phyloP scores from a whole-genome alignment of 2,797 vertebrate genomes.

The Emys orbicularis region DNA sequence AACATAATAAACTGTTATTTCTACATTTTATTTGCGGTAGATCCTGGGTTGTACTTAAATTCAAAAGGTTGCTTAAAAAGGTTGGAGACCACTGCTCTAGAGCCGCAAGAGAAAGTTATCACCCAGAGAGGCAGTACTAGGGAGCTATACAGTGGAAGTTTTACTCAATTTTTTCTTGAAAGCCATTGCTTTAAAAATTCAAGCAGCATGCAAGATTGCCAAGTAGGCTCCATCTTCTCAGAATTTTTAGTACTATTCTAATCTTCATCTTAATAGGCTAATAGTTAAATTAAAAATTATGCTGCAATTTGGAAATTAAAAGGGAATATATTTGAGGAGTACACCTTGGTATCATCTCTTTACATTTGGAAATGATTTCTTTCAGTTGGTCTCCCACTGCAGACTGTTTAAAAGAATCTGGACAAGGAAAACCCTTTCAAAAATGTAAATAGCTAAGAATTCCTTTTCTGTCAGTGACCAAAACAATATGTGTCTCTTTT shows the following conservation, averaged over 20 bases:
- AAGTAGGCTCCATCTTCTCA: neutral
- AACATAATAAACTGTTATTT: too few species aligned
- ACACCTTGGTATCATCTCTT: neutral
- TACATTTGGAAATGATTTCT: neutral
- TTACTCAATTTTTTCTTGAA: rapidly evolving
- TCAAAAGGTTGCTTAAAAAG: too few species aligned
- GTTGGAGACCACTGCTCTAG: neutral
- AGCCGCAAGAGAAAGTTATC: neutral
- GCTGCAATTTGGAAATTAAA: neutral
- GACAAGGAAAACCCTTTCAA: too few species aligned
- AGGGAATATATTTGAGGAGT: neutral
- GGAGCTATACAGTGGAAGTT: neutral
- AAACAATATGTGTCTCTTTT: neutral
- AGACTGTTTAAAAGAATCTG: too few species aligned
- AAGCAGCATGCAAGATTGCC: neutral
- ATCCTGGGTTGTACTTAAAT: neutral
- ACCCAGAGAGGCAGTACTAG: neutral
- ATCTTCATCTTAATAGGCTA: neutral
- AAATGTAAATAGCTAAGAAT: too few species aligned
- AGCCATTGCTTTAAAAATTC: neutral
- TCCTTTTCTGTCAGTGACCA: too few species aligned
- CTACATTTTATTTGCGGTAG: neutral
- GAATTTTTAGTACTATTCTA: neutral
- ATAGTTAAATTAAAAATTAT: neutral
- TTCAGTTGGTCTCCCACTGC: too few species aligned